phyloP scores from a whole-genome alignment of 2,888 invertebrate genomes.

The Eumerus sabulonum region DNA sequence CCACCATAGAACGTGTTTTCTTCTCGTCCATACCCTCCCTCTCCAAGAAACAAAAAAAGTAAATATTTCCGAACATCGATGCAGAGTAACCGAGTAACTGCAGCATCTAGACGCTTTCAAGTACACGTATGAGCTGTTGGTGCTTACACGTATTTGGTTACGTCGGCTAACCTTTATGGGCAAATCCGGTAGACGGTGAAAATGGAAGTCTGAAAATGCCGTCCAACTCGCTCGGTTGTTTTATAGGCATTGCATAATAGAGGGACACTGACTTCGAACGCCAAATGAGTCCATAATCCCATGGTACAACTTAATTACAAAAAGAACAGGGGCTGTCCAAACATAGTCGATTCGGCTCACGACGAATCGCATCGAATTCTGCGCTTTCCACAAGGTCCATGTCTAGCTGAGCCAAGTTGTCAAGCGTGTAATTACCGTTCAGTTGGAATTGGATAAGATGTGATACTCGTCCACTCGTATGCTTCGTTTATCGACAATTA shows the following conservation, averaged over 20 bases:
- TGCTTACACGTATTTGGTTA: slow-evolving; percentile 41
- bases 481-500: slow-evolving; percentile 19
- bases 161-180: slow-evolving; percentile 52
- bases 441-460: no score
- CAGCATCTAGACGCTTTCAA: no score
- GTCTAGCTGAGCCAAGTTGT: no score
- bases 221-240: background rate
- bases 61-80: slow-evolving; percentile 34
- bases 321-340: slow-evolving; percentile 4
- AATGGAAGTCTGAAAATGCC: background rate
- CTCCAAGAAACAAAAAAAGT: slow-evolving; percentile 25
- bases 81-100: background rate
- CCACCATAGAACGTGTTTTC: no score
- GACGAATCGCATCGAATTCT: no score
- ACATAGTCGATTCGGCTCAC: no score
- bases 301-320: slow-evolving; percentile 42
- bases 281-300: slow-evolving; percentile 19
- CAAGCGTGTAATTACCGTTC: no score
- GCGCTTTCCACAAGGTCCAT: no score
- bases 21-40: no score
- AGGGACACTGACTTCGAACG: slow-evolving; percentile 5
- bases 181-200: slow-evolving; percentile 54
- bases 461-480: no score
- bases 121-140: background rate
- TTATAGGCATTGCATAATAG: slow-evolving; percentile 41